Base-by-base conservation (phyloP, 2,888 invertebrate species). In the Drosophila paranaensis region DNA sequence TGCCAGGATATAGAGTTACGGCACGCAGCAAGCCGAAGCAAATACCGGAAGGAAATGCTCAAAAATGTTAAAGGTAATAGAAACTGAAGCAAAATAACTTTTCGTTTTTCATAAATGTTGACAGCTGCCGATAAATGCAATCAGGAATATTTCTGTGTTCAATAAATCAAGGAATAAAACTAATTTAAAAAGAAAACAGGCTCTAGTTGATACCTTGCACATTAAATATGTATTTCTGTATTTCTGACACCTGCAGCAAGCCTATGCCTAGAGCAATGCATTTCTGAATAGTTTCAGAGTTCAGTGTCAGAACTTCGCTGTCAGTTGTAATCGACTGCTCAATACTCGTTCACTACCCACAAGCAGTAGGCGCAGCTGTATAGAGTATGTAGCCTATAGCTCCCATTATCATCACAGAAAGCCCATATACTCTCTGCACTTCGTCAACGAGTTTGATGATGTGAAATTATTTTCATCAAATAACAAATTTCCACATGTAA, bases 401-500 rank as follows among this genome's bases (percentile, higher is more conserved):
- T 11, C 11, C 0, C 35, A 11, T 9, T 9, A 42, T 8, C 20
- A 27, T 0, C 2, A 9, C 3, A n/a, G 8, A 6, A 48, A 30
- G 2, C 27, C 27, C 10, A 30, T 50, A 33, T 33, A 50, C 48
- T 11, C 30, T 2, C 16, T 30, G 20, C 30, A 33, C 13, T 13
- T 0, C 11, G 11, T 16, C 6, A 13, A 16, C 6, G 16, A 53
- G 37, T 37, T 37, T 16, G 25, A 10, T 11, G 25, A 51, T 57
- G 40, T 60, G 33, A 69, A 68, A 63, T 86, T 48, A 57, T 33
- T 77, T 63, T 45, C 51, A 56, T 55, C 62, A 48, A 62, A 60
- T 48, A 48, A 64, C 60, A 68, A 66, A 72, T 20, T 73, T 72
- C 46, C 67, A 69, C 58, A 69, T 67, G 71, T 66, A 58, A 73